Evolutionary conservation across 2,113 vertebrate genomes (phyloP).

Genomic region (Brevimyrus niger): DNA sequence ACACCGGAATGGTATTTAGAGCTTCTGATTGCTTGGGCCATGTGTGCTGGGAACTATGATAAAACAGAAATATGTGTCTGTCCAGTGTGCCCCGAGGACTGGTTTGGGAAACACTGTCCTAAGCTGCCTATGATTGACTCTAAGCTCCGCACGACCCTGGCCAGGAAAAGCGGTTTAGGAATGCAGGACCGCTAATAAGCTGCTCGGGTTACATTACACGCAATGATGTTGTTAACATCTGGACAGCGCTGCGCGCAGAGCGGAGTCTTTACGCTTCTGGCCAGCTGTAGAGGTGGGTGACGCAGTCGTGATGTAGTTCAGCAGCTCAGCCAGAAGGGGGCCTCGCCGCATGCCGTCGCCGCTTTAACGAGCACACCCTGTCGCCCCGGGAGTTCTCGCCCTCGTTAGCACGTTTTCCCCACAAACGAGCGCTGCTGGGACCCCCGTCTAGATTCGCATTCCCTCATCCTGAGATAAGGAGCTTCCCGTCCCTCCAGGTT

Average conservation of each 20-base stretch:
- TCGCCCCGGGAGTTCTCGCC: neutral
- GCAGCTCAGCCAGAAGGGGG: neutral
- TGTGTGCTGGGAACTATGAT: neutral
- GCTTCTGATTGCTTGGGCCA: neutral
- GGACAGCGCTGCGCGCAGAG: slow-evolving; percentile 8
- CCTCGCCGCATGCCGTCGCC: neutral
- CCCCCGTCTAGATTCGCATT: neutral
- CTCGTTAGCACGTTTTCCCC: neutral
- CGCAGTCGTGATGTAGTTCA: neutral
- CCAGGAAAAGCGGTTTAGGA: neutral
- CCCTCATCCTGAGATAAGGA: neutral
- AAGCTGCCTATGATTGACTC: neutral
- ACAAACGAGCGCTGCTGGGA: neutral
- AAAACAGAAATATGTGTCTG: neutral
- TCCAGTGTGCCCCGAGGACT: neutral
- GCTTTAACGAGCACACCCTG: neutral
- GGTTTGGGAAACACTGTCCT: neutral
- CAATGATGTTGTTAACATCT: neutral
- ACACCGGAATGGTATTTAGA: neutral
- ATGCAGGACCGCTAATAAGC: neutral
- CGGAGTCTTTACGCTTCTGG: slow-evolving; percentile 44
- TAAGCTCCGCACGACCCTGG: neutral
- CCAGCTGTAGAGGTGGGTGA: slow-evolving; percentile 39
- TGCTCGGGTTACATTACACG: neutral
- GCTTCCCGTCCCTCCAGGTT: neutral